These are phyloP conservation scores for Sycophila texana DNA, from an alignment of 2,888 invertebrate species.

Conservation along the genomic window DNA sequence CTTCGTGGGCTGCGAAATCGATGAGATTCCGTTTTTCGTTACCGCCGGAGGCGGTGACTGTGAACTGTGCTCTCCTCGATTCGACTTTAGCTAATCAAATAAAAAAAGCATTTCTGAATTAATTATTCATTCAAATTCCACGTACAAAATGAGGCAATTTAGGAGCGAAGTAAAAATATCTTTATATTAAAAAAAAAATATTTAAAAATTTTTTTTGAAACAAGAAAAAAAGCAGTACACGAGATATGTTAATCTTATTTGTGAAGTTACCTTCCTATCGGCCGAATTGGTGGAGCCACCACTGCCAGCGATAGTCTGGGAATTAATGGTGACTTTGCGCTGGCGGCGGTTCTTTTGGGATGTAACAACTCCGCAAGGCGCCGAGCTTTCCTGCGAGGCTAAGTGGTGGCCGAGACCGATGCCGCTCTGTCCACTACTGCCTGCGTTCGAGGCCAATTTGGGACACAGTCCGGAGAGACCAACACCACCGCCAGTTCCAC, in stretches of 20 bases:
- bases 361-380: slow-evolving; percentile 66
- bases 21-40: slow-evolving; percentile 70
- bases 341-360: slow-evolving; percentile 70
- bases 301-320: slow-evolving; percentile 66
- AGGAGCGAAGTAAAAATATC: not conserved
- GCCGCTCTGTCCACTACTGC: slow-evolving; percentile 68
- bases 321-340: slow-evolving; percentile 70
- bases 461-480: slow-evolving; percentile 73
- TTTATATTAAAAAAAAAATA: not conserved
- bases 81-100: slow-evolving; percentile 61
- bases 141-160: not conserved
- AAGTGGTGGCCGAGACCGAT: slow-evolving; percentile 72
- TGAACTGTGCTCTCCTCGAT: slow-evolving; percentile 64
- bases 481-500: slow-evolving; percentile 70
- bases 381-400: slow-evolving; percentile 71
- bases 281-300: slow-evolving; percentile 63
- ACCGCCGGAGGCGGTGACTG: slow-evolving; percentile 63
- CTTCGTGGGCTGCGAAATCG: slow-evolving; percentile 67
- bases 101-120: too few species aligned
- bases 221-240: too few species aligned
- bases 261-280: slow-evolving; percentile 67
- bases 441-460: slow-evolving; percentile 71
- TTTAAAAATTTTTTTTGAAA: not conserved
- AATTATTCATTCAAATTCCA: too few species aligned
- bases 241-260: too few species aligned